A percentile compares a stretch with the other conserved stretches of the same genome.
Conservation (phyloP, 2,888 invertebrate genomes). For the Stenolophus ochropezus region DNA sequence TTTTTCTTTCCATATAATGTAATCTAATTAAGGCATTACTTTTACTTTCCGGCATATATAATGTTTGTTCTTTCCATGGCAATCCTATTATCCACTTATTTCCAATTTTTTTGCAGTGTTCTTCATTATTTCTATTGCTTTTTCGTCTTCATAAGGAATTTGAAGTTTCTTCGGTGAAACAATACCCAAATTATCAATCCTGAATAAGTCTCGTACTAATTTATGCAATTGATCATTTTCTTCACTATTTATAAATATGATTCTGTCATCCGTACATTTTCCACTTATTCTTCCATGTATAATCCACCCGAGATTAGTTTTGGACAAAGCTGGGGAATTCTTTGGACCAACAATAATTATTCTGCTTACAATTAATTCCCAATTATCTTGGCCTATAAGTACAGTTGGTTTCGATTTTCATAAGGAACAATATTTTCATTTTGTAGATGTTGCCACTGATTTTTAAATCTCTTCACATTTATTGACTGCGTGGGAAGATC, state of each 20-base stretch:
- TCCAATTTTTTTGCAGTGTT: conserved; percentile 57
- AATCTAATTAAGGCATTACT: no score
- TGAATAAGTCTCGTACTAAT: background rate
- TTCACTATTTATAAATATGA: background rate
- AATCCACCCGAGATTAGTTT: background rate
- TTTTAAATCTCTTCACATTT: no score
- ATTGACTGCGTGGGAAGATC: no score
- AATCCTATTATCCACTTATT: no score
- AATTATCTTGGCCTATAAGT: no score
- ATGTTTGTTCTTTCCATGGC: no score
- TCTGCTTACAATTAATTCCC: no score
- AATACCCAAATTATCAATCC: background rate
- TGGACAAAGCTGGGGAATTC: background rate
- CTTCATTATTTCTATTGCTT: conserved; percentile 51
- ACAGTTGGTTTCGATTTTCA: no score
- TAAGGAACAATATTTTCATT: no score
- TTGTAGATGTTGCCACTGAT: no score
- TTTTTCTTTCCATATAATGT: conserved; percentile 61
- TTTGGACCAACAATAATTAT: no score
- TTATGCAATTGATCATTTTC: background rate
- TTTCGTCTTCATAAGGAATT: background rate
- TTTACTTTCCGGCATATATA: no score
- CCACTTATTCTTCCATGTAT: background rate
- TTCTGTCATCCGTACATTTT: background rate
- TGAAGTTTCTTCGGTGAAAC: background rate